Evolutionary conservation across 2,888 invertebrate species (phyloP).

Genomic region (Trichogramma evanescens): DNA sequence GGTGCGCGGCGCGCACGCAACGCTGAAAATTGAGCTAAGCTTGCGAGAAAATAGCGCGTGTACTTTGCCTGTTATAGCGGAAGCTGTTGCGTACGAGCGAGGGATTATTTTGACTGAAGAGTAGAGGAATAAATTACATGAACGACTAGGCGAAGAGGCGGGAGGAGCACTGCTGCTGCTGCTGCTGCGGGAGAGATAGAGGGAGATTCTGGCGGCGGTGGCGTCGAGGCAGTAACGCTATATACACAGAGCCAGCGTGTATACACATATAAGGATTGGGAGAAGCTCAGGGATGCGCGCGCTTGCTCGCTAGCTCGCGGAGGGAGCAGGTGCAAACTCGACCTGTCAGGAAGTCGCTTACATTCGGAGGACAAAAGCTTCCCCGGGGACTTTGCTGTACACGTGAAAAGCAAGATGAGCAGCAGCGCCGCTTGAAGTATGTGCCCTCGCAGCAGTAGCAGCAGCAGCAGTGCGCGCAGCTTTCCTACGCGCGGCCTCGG

Average conservation of each 20-base stretch:
- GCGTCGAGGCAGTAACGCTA: background rate
- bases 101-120: slow-evolving; percentile 2
- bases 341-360: slow-evolving; percentile 48
- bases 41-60: background rate
- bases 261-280: slow-evolving; percentile 1
- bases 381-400: slow-evolving; percentile 43
- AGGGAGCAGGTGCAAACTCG: slow-evolving; percentile 47
- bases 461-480: no score
- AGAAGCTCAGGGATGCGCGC: slow-evolving; percentile 26
- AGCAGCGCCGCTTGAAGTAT: slow-evolving; percentile 26
- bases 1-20: no score
- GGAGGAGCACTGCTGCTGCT: slow-evolving; percentile 12
- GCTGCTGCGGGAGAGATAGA: slow-evolving; percentile 11
- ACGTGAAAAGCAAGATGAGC: slow-evolving; percentile 23
- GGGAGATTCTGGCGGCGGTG: slow-evolving; percentile 13
- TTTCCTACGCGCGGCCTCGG: slow-evolving; percentile 12
- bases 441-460: no score
- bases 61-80: background rate
- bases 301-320: background rate
- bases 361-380: slow-evolving; percentile 46
- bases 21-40: no score
- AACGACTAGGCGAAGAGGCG: slow-evolving; percentile 26
- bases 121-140: slow-evolving; percentile 36
- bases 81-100: background rate
- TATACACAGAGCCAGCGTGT: no score